Conservation (phyloP, 2,113 vertebrate species). For the Silurus meridionalis region DNA sequence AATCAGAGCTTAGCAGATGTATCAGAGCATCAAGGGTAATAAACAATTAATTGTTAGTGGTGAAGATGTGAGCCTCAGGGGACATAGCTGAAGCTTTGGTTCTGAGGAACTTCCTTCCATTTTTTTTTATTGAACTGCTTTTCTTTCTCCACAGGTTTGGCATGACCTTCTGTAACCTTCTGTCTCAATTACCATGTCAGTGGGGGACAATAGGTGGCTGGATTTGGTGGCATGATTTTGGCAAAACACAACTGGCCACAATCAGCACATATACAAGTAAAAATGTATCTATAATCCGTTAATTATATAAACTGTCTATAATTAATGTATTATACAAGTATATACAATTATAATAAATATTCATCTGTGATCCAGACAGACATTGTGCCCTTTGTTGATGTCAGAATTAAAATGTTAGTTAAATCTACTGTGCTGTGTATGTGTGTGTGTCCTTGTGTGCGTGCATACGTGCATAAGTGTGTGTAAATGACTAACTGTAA, state of each 20-base stretch:
- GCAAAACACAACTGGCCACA: not conserved
- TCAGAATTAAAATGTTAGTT: too few relatives aligned
- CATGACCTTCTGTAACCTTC: not conserved
- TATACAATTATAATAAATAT: not conserved
- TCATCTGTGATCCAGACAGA: not conserved
- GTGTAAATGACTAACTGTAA: not conserved
- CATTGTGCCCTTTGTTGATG: not conserved
- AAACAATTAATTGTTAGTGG: slow-evolving; percentile 53
- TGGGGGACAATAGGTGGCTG: not conserved
- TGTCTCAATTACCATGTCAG: not conserved
- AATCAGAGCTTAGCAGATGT: slow-evolving; percentile 39
- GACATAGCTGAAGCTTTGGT: slow-evolving; percentile 10
- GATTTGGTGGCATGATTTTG: not conserved
- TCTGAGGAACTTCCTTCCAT: slow-evolving; percentile 1
- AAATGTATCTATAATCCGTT: too few relatives aligned
- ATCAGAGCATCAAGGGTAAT: slow-evolving; percentile 41
- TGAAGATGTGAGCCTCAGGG: slow-evolving; percentile 48
- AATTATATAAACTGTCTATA: too few relatives aligned
- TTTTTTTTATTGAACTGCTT: not conserved
- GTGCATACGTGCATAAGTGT: not conserved
- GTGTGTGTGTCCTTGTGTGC: not conserved
- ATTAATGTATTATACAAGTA: too few relatives aligned
- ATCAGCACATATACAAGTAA: not conserved
- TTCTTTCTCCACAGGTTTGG: not conserved
- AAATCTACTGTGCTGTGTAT: not conserved